Evolutionary conservation across 2,113 vertebrate species (phyloP).

Genomic region (Takifugu flavidus): DNA sequence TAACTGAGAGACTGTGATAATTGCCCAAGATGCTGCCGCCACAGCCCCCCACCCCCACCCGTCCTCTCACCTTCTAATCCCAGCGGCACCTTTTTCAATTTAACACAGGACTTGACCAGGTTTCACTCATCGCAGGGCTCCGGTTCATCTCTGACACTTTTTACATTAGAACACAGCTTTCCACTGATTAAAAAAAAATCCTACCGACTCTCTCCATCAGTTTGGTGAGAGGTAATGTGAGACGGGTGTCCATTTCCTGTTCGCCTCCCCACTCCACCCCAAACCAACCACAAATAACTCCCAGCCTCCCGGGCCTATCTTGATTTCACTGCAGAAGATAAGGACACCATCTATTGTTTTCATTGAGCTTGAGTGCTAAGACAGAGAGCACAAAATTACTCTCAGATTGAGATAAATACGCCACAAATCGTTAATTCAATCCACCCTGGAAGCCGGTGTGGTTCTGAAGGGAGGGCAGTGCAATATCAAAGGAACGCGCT

Average conservation of each 20-base stretch:
- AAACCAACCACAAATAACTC: conserved; percentile 73
- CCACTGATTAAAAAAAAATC: conserved; percentile 60
- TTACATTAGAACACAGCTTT: conserved; percentile 63
- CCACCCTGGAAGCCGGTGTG: conserved; percentile 45
- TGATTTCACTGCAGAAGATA: conserved; percentile 72
- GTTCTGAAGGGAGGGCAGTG: conserved; percentile 43
- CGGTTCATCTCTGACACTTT: conserved; percentile 69
- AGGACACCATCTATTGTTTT: conserved; percentile 75
- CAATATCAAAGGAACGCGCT: conserved; percentile 51
- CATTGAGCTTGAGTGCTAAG: conserved; percentile 66
- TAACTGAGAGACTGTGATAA: conserved; percentile 57
- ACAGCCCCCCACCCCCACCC: conserved; percentile 44
- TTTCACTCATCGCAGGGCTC: conserved; percentile 55
- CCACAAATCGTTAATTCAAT: conserved; percentile 66
- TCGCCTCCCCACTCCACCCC: conserved; percentile 42
- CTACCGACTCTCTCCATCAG: conserved; percentile 27
- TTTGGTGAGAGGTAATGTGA: conserved; percentile 53
- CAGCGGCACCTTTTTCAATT: conserved; percentile 73
- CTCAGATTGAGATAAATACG: conserved; percentile 62
- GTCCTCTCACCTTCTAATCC: conserved; percentile 65
- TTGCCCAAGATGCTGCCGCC: conserved; percentile 58
- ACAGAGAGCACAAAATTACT: conserved; percentile 62
- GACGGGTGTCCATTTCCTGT: conserved; percentile 69
- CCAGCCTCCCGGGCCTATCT: conserved; percentile 62
- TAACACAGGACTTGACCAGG: conserved; percentile 66